A percentile compares a stretch with the other conserved stretches of the same genome.
phyloP scores from a whole-genome alignment of 2,113 vertebrate species.

The Nansenia antarctica region DNA sequence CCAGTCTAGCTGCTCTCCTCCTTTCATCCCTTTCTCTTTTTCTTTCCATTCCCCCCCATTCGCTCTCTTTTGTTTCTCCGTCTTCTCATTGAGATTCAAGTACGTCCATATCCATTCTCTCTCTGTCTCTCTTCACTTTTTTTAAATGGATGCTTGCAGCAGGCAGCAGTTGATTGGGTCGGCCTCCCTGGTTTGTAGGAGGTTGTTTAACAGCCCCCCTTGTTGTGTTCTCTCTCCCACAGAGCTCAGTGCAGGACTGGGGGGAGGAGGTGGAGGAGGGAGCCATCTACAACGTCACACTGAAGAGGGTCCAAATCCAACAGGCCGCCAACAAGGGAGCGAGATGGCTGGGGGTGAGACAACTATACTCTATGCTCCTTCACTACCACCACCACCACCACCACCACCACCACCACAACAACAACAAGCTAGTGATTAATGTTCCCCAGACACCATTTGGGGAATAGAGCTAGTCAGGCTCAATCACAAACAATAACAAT shows the following conservation, averaged over 20 bases:
- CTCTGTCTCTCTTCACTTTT: neutral
- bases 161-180: neutral
- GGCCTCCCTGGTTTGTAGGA: neutral
- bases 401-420: too few species aligned
- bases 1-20: neutral
- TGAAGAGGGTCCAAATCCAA: slow-evolving; percentile 93
- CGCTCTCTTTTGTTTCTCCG: neutral
- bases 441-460: neutral
- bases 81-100: neutral
- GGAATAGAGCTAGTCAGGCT: neutral
- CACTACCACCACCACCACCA: too few species aligned
- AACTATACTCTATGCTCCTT: neutral
- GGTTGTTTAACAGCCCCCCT: neutral
- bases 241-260: slow-evolving; percentile 95
- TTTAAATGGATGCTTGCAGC: neutral
- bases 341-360: slow-evolving; percentile 79
- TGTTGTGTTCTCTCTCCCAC: slow-evolving; percentile 26
- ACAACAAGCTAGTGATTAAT: neutral
- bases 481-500: neutral
- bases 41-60: neutral
- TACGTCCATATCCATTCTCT: neutral
- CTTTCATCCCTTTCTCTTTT: too few species aligned
- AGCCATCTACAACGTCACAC: slow-evolving; percentile 93
- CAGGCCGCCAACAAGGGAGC: slow-evolving; percentile 97
- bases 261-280: slow-evolving; percentile 97